Evolutionary conservation across 2,888 invertebrate genomes (phyloP).

Genomic region (Phytoseiulus persimilis): DNA sequence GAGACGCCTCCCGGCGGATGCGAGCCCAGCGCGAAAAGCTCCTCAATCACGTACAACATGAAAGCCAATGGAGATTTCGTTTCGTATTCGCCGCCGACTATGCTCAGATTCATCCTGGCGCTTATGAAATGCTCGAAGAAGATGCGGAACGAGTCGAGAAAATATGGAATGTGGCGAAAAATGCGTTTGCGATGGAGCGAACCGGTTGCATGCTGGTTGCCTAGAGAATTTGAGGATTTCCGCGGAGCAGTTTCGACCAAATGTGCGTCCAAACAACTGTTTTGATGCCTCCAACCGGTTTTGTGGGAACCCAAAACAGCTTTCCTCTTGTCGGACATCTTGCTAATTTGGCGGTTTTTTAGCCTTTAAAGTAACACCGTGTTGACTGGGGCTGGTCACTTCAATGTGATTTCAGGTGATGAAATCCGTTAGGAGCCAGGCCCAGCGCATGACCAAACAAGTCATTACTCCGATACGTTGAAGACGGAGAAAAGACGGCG

Average conservation of each 20-base stretch:
- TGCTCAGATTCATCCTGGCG: neutral
- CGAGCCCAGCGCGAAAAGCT: too few species aligned
- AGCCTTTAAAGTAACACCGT: constrained; percentile 5
- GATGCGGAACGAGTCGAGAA: neutral
- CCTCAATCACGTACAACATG: too few species aligned
- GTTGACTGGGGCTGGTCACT: neutral
- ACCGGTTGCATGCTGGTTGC: neutral
- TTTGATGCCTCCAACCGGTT: neutral
- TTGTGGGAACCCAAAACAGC: neutral
- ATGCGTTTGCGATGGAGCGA: neutral
- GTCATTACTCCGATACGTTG: too few species aligned
- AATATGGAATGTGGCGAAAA: neutral
- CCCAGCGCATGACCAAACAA: too few species aligned
- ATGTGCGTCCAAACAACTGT: constrained; percentile 5
- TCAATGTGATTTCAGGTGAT: neutral
- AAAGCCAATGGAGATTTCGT: too few species aligned
- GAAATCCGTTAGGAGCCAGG: too few species aligned
- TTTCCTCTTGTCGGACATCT: neutral
- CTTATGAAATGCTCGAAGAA: neutral
- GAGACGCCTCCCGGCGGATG: too few species aligned
- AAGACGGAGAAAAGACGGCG: too few species aligned
- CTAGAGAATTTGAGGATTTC: neutral
- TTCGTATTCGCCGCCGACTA: neutral
- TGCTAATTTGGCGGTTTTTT: neutral
- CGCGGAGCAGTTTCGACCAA: neutral